These are phyloP conservation scores for Eupithecia tripunctaria DNA, from an alignment of 2,888 invertebrate genomes.

Conservation along the genomic window DNA sequence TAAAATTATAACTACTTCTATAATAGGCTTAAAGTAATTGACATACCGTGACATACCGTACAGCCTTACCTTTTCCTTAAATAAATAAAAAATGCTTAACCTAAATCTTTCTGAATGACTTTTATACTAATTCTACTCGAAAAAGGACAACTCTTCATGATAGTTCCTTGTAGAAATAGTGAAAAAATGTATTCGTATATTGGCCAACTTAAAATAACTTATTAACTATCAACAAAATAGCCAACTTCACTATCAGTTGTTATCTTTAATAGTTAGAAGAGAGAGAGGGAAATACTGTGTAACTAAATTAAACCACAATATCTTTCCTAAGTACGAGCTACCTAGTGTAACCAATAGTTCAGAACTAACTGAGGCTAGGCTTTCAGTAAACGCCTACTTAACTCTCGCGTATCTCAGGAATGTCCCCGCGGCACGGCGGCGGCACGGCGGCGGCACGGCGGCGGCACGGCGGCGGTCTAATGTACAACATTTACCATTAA, in stretches of 20 bases:
- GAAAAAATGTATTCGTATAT: no score
- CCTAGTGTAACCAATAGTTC: neutral
- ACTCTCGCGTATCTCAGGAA: neutral
- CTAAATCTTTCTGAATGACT: no score
- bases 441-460: neutral
- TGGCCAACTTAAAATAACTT: no score
- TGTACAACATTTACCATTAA: conserved; percentile 18
- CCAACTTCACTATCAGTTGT: neutral
- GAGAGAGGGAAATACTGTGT: neutral
- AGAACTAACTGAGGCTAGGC: conserved; percentile 7
- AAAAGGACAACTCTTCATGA: no score
- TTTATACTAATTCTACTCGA: no score
- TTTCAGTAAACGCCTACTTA: neutral
- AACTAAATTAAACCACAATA: neutral
- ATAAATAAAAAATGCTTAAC: no score
- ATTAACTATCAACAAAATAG: neutral
- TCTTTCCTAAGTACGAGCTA: neutral
- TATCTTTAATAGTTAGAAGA: neutral
- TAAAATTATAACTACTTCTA: no score
- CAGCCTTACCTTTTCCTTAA: no score
- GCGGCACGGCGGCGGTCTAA: no score
- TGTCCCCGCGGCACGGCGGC: conserved; percentile 8
- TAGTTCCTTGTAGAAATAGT: no score
- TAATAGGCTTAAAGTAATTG: no score
- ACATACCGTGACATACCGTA: no score